A percentile compares a stretch with the other conserved stretches of the same genome.
Conservation (phyloP, 2,797 vertebrate genomes). For the Hyperoplus immaculatus region DNA sequence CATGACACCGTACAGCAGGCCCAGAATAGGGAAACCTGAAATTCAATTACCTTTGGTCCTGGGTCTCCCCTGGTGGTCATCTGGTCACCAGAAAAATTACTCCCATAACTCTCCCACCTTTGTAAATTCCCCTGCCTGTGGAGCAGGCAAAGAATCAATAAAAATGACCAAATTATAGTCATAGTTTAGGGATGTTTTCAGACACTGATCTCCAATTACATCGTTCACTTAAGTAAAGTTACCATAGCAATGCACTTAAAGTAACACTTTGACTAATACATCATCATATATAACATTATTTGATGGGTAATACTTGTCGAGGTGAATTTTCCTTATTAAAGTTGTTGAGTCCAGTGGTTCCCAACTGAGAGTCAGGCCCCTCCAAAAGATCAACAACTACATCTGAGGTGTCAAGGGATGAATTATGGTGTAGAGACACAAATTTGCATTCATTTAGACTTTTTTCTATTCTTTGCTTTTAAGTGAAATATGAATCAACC, state of each 20-base stretch:
- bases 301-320: neutral
- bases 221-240: neutral
- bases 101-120: conserved; percentile 43
- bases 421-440: neutral
- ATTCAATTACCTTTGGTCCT: conserved; percentile 72
- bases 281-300: neutral
- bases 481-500: neutral
- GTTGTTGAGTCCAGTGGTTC: neutral
- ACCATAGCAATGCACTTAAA: neutral
- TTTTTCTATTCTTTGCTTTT: neutral
- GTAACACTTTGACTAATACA: neutral
- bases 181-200: neutral
- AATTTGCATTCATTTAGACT: neutral
- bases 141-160: conserved; percentile 14
- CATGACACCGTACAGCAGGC: conserved; percentile 41
- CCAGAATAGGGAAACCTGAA: conserved; percentile 55
- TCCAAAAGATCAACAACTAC: neutral
- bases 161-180: too few species aligned
- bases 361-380: neutral
- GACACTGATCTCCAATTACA: neutral
- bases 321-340: neutral
- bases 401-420: neutral
- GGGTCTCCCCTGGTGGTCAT: conserved; percentile 63
- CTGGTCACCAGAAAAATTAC: conserved; percentile 54
- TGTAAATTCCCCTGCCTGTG: conserved; percentile 28